Evolutionary conservation across 2,888 invertebrate genomes (phyloP).

Genomic region (Dorcus hopei): DNA sequence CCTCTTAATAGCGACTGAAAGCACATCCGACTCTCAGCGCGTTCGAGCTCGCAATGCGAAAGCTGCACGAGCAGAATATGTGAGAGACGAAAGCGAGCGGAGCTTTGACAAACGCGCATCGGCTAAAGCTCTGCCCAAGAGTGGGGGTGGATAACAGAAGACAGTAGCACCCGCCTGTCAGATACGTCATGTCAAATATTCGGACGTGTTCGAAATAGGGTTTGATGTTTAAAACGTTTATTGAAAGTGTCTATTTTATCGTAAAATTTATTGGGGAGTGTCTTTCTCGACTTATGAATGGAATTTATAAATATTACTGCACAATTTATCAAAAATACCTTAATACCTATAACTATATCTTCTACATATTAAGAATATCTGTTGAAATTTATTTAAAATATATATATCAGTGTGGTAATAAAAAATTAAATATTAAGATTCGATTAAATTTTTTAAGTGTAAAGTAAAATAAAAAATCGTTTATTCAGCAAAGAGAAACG

Average conservation of each 20-base stretch:
- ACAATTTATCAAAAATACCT: no score
- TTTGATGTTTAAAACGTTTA: conserved; percentile 30
- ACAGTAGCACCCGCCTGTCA: conserved; percentile 42
- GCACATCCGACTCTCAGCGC: conserved; percentile 21
- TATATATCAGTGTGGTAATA: no score
- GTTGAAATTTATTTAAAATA: no score
- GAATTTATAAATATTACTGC: background rate
- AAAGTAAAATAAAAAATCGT: no score
- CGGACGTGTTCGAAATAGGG: conserved; percentile 34
- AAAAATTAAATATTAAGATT: no score
- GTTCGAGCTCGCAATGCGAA: conserved; percentile 15
- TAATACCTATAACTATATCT: no score
- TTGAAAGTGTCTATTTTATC: conserved; percentile 29
- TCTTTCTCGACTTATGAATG: conserved; percentile 14
- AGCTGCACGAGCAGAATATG: conserved; percentile 11
- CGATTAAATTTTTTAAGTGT: no score
- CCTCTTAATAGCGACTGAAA: background rate
- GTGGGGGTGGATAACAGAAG: conserved; percentile 39
- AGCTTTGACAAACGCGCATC: conserved; percentile 31
- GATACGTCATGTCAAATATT: conserved; percentile 41
- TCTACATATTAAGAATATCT: no score
- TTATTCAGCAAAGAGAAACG: no score
- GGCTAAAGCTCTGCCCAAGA: conserved; percentile 31
- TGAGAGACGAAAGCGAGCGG: conserved; percentile 21
- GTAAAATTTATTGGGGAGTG: conserved; percentile 23